Percentiles rank a stretch among this genome's conserved stretches.
Conservation (phyloP, 2,888 invertebrate genomes). For the Aphelenchoides bicaudatus region DNA sequence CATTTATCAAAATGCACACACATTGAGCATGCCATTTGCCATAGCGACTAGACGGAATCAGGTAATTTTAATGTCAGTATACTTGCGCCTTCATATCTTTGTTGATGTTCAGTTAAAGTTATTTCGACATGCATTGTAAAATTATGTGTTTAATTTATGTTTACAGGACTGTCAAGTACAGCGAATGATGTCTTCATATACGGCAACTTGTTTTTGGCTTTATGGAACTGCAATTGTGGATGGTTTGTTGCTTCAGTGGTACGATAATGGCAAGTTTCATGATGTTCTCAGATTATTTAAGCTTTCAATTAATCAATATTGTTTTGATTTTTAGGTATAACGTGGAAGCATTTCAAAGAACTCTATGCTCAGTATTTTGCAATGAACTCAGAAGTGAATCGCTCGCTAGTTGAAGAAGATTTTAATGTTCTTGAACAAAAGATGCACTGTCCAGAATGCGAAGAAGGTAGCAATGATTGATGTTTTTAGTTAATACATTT, state of each 20-base stretch:
- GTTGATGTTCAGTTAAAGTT: too few species aligned
- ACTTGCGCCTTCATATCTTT: too few species aligned
- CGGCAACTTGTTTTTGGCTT: constrained; percentile 45
- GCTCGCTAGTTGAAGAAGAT: constrained; percentile 34
- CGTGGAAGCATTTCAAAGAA: constrained; percentile 37
- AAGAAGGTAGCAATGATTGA: constrained; percentile 13
- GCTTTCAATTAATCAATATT: neutral
- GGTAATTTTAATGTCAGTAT: constrained; percentile 14
- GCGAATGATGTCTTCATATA: constrained; percentile 45
- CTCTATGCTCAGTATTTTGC: constrained; percentile 39
- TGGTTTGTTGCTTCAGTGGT: constrained; percentile 42
- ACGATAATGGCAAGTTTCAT: constrained; percentile 32
- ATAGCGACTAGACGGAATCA: constrained; percentile 46
- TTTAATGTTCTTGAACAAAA: constrained; percentile 38
- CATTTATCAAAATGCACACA: constrained; percentile 35
- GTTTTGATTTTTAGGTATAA: constrained; percentile 28
- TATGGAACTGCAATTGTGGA: constrained; percentile 40
- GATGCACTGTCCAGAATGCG: constrained; percentile 39
- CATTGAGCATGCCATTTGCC: constrained; percentile 40
- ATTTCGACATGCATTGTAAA: too few species aligned
- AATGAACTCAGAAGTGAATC: constrained; percentile 39
- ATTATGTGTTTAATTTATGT: neutral
- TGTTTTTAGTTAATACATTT: neutral
- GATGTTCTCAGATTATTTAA: neutral
- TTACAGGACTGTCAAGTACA: constrained; percentile 41